Base-by-base conservation (phyloP, 2,113 vertebrate species). In the Rhea pennata region DNA sequence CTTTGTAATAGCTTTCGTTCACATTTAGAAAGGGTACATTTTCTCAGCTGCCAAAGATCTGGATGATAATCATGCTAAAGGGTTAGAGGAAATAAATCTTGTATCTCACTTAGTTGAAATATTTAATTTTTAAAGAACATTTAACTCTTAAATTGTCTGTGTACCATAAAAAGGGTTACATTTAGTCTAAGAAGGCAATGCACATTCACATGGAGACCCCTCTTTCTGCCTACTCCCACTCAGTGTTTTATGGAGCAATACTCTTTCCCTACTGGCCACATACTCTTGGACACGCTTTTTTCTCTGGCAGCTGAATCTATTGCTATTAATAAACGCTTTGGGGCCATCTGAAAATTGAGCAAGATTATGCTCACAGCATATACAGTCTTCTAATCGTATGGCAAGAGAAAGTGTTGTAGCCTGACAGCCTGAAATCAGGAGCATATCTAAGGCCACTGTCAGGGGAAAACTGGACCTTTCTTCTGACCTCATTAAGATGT, bases 1-100 rank as follows among this genome's bases (percentile, higher is more conserved):
- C 66, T 96, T 83, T 94, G 73, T 96, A 62, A 75, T 66, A 29
- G 92, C 54, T 54, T 94, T 78, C 89, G 82, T 96, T 56, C 88
- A 90, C 21, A 4, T 93, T 83, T 86, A 58, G 29, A 91, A 94
- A 92, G 78, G 12, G 12, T 90, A 83, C 27, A 27, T 92, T 96
- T 95, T 84, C 76, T 84, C 54, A 65, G 42, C 82, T 90, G 46
- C 84, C 76, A 91, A 95, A 75, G 54, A 48, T 50, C 10, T 80
- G 33, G 40, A 65, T 72, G 46, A 72, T 93, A 90, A 88, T 39
- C 22, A 29, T 54, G 12, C n/a, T 84, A 39, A 24, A 0, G 0
- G 74, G 17, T 80, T 13, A 90, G 90, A 92, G 19, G 42, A 33
- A 81, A 26, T 54, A 74, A 53, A 16, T 14, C 36, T 83, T 67